Evolutionary conservation across 2,797 vertebrate genomes (phyloP).

Genomic region (Telmatherina bonti): DNA sequence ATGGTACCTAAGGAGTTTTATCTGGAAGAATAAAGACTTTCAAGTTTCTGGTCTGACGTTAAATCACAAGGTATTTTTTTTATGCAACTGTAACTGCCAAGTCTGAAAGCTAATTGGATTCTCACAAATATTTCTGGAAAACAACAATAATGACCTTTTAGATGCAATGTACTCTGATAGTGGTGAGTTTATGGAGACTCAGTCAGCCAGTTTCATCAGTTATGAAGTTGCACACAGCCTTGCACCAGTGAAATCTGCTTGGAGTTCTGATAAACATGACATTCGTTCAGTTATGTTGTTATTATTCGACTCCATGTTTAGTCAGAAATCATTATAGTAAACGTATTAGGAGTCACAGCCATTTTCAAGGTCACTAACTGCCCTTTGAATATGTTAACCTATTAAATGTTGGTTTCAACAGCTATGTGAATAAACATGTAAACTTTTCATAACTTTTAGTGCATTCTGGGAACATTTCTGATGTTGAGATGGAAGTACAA

Average conservation of each 20-base stretch:
- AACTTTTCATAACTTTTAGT: background rate
- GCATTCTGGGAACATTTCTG: background rate
- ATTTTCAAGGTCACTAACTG: background rate
- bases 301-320: constrained; percentile 24
- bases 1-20: background rate
- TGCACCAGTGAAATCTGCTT: constrained; percentile 15
- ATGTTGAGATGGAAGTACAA: background rate
- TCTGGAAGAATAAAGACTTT: background rate
- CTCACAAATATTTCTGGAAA: constrained; percentile 1
- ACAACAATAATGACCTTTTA: background rate
- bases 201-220: background rate
- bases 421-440: background rate
- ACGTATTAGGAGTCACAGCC: constrained; percentile 4
- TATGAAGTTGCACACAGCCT: constrained; percentile 7
- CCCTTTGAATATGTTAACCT: background rate
- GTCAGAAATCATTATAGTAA: constrained; percentile 7
- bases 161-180: background rate
- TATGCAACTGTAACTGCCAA: constrained; percentile 1
- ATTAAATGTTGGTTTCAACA: constrained; percentile 4
- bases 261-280: constrained; percentile 16
- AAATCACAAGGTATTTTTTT: constrained; percentile 2
- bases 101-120: background rate
- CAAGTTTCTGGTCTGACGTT: constrained; percentile 7
- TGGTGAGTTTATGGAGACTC: constrained; percentile 15
- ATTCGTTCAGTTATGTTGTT: constrained; percentile 18